Evolutionary conservation across 2,888 invertebrate genomes (phyloP).

Genomic region (Tenthredo mesomela): DNA sequence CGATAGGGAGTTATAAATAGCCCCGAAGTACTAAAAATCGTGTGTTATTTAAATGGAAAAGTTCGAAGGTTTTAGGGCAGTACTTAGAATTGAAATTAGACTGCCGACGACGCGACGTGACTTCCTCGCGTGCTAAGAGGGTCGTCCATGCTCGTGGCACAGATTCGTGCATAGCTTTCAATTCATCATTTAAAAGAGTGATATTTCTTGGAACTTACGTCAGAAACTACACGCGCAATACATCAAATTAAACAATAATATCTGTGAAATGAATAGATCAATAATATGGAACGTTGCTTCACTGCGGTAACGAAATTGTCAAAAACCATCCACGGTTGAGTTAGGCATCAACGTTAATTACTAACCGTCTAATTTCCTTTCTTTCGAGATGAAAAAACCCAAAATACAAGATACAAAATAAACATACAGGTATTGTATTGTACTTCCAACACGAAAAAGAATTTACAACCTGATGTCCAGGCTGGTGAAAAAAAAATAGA

Average conservation of each 20-base stretch:
- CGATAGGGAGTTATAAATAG: too few species aligned
- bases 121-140: background rate
- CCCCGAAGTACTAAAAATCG: too few species aligned
- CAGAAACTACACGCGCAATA: background rate
- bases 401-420: background rate
- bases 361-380: background rate
- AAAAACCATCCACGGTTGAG: background rate
- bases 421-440: background rate
- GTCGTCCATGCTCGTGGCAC: background rate
- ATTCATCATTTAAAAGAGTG: background rate
- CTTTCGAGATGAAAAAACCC: background rate
- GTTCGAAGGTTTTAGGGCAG: too few species aligned
- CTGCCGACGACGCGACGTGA: background rate
- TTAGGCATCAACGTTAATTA: background rate
- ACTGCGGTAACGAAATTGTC: background rate
- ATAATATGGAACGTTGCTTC: slow-evolving; percentile 13
- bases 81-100: too few species aligned
- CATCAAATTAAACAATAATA: slow-evolving; percentile 13
- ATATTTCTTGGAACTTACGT: background rate
- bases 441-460: background rate
- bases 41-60: too few species aligned
- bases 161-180: slow-evolving; percentile 14
- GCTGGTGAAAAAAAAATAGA: background rate
- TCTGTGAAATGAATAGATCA: slow-evolving; percentile 10
- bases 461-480: background rate